phyloP scores from a whole-genome alignment of 2,888 invertebrate species.

The Sialis lutaria region DNA sequence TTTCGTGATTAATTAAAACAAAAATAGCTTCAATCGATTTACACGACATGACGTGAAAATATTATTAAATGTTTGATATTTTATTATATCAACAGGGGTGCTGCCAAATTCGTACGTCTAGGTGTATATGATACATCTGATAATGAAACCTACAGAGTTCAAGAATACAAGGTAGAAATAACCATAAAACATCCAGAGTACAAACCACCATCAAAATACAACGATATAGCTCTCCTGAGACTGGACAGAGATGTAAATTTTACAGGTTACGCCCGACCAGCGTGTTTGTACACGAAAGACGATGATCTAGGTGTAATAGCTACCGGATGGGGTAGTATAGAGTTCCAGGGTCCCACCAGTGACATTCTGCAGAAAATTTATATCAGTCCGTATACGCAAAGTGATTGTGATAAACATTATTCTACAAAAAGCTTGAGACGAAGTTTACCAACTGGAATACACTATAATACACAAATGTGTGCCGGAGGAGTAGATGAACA shows the following conservation, averaged over 20 bases:
- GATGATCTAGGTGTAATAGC: constrained; percentile 18
- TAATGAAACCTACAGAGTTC: constrained; percentile 12
- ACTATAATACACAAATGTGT: constrained; percentile 25
- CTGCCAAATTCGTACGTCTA: not conserved
- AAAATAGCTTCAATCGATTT: no score
- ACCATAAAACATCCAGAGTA: constrained; percentile 26
- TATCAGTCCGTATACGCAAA: constrained; percentile 18
- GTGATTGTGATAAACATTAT: constrained; percentile 18
- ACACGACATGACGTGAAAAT: no score
- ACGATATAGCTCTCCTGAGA: constrained; percentile 32
- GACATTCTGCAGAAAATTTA: constrained; percentile 26
- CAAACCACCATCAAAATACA: constrained; percentile 23
- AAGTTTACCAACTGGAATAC: constrained; percentile 21
- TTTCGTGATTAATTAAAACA: no score
- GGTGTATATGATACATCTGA: not conserved
- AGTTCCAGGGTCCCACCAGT: constrained; percentile 14
- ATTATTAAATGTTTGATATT: no score
- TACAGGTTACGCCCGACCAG: constrained; percentile 25
- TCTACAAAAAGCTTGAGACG: constrained; percentile 11
- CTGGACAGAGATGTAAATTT: constrained; percentile 22
- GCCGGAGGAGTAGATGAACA: constrained; percentile 23
- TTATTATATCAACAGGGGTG: not conserved
- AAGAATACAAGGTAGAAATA: constrained; percentile 18
- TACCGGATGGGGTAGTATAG: constrained; percentile 28
- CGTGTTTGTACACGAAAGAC: constrained; percentile 23